Conservation (phyloP, 2,888 invertebrate genomes). For the Athetis lepigone region DNA sequence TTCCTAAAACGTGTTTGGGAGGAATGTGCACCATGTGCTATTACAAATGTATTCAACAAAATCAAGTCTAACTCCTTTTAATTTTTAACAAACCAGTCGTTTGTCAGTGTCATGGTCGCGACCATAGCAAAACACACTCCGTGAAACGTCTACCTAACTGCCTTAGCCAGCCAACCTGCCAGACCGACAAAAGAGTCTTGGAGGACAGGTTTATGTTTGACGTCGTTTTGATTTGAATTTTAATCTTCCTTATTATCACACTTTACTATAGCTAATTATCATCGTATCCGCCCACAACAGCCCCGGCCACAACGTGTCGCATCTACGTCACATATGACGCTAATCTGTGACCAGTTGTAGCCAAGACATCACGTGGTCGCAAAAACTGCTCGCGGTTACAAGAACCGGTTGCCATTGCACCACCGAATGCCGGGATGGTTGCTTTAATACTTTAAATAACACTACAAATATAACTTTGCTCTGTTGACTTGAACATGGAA, state of each 20-base stretch:
- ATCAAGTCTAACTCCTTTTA: no score
- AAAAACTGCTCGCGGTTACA: slow-evolving; percentile 59
- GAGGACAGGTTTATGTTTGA: no score
- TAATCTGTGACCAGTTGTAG: slow-evolving; percentile 26
- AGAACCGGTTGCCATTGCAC: slow-evolving; percentile 64
- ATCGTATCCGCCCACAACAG: not conserved
- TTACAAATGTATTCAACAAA: no score
- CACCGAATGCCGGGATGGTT: slow-evolving; percentile 26
- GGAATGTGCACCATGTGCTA: no score
- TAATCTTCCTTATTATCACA: not conserved
- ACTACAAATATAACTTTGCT: slow-evolving; percentile 38
- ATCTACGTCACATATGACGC: slow-evolving; percentile 29
- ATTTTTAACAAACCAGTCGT: no score
- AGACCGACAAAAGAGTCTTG: no score
- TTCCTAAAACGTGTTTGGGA: no score
- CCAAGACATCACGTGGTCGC: slow-evolving; percentile 50
- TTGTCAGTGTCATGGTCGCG: no score
- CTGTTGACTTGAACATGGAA: slow-evolving; percentile 14
- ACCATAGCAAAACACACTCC: no score
- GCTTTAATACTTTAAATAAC: slow-evolving; percentile 37
- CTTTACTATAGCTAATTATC: not conserved
- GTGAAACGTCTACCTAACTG: no score
- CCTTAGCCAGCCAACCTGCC: no score
- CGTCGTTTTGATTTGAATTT: no score
- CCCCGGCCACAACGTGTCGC: slow-evolving; percentile 6